Base-by-base conservation (phyloP, 2,113 vertebrate species). In the Catagonus wagneri region DNA sequence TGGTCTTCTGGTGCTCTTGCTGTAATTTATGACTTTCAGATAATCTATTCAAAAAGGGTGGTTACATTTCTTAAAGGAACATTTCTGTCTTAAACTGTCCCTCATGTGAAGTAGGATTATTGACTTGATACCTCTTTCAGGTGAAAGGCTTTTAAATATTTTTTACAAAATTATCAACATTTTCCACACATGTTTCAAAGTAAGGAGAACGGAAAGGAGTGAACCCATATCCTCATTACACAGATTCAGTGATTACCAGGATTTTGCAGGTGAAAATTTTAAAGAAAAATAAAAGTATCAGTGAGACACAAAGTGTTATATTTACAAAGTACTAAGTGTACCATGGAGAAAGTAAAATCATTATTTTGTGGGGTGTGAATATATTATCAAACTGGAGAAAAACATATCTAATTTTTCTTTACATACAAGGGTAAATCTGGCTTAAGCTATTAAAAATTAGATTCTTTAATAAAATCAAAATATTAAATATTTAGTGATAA, bases 391-490 rank as follows among this genome's bases (percentile, higher is more conserved):
- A 13, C 60, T 58, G 65, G 23, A 63, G 60, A 44, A 75, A 88
- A 85, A 52, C 32, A 5, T 54, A 52, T 52, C 50, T n/a, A 84
- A 79, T 87, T 12, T 6, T 56, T 69, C 72, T 90, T 84, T 19
- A 83, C 14, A 63, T 29, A 19, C 29, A 58, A 75, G 19, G 9
- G 22, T 74, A 61, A 72, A 66, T 83, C 61, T 83, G 75, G 23
- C 27, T 36, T 93, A 23, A 68, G 0, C 19, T 75, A 80, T 97
- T 69, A 89, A 80, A 63, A 56, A 22, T 25, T 63, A 32, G 27
- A 84, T 74, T 87, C 52, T 79, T 92, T 83, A 36, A 83, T 95
- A 95, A 84, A 96, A 32, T 63, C 23, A 29, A 90, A 86, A 84
- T 17, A 72, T 58, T 93, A 78, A 83, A 60, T 63, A 87, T 68